Percentiles rank a stretch among this genome's conserved stretches.
Evolutionary conservation across 2,888 invertebrate species (phyloP).

Genomic region (Dugesia japonica): DNA sequence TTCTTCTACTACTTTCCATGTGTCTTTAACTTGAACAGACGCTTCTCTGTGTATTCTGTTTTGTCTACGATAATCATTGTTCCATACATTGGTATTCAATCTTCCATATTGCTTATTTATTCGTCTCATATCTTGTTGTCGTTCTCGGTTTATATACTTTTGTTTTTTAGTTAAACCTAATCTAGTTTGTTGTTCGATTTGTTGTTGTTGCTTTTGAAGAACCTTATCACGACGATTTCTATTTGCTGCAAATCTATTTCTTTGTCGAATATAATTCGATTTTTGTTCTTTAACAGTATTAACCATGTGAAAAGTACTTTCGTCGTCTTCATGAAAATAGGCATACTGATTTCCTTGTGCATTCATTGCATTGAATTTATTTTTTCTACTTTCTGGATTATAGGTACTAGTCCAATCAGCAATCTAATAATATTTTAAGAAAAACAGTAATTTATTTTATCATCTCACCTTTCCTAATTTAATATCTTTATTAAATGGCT

Average conservation of each 20-base stretch:
- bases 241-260: slow-evolving; percentile 22
- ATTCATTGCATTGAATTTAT: not conserved
- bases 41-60: slow-evolving; percentile 79
- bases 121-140: not conserved
- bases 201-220: slow-evolving; percentile 3
- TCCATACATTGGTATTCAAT: slow-evolving; percentile 20
- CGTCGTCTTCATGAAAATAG: slow-evolving; percentile 95
- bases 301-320: slow-evolving; percentile 89
- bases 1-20: slow-evolving; percentile 81
- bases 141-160: not conserved
- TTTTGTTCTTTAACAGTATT: slow-evolving; percentile 59
- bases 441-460: slow-evolving; percentile 33
- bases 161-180: not conserved
- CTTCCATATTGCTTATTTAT: slow-evolving; percentile 31
- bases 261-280: slow-evolving; percentile 37
- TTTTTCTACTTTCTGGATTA: slow-evolving; percentile 1
- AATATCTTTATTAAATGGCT: slow-evolving; percentile 95
- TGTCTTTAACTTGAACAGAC: slow-evolving; percentile 80
- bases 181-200: slow-evolving; percentile 34
- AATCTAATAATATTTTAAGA: slow-evolving; percentile 25
- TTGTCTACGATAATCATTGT: slow-evolving; percentile 37
- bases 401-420: slow-evolving; percentile 5
- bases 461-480: slow-evolving; percentile 78
- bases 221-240: slow-evolving; percentile 17
- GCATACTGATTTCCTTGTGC: slow-evolving; percentile 64